A percentile compares a stretch with the other conserved stretches of the same genome.
Evolutionary conservation across 1,140 invertebrate species (phyloP).

Genomic region (Reticulitermes speratus): DNA sequence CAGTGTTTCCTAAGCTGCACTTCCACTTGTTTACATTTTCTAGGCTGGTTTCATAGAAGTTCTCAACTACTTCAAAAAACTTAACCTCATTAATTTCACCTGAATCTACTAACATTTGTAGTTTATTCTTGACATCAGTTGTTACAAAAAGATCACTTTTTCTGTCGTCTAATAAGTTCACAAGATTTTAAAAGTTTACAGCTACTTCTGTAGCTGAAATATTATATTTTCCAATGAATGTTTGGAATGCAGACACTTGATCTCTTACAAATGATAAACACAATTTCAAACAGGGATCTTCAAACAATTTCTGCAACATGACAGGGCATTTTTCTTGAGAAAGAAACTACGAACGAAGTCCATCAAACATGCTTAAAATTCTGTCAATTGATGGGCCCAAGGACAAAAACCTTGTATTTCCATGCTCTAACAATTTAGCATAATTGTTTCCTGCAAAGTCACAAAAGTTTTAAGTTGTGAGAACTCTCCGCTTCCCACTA

Average conservation of each 20-base stretch:
- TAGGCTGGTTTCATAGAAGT: background rate
- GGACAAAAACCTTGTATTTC: background rate
- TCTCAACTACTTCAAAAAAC: background rate
- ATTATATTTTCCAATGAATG: no score
- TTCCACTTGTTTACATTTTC: background rate
- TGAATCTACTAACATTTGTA: background rate
- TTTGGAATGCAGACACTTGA: no score
- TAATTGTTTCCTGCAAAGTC: slow-evolving; percentile 6
- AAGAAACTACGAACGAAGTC: background rate
- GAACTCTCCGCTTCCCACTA: no score
- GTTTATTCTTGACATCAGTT: background rate
- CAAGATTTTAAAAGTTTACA: background rate
- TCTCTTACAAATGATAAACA: no score
- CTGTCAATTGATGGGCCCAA: background rate
- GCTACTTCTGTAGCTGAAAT: no score
- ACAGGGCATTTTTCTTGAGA: background rate
- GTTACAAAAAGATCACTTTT: background rate
- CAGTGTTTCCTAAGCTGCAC: background rate
- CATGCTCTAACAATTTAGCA: background rate
- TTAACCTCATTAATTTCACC: background rate
- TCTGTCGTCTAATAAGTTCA: background rate
- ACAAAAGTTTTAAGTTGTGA: background rate
- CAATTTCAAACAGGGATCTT: no score
- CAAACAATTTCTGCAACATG: no score
- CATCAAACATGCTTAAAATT: background rate